These are phyloP conservation scores for Lasioglossum pauxillum DNA, from an alignment of 2,888 invertebrate species.

Conservation along the genomic window DNA sequence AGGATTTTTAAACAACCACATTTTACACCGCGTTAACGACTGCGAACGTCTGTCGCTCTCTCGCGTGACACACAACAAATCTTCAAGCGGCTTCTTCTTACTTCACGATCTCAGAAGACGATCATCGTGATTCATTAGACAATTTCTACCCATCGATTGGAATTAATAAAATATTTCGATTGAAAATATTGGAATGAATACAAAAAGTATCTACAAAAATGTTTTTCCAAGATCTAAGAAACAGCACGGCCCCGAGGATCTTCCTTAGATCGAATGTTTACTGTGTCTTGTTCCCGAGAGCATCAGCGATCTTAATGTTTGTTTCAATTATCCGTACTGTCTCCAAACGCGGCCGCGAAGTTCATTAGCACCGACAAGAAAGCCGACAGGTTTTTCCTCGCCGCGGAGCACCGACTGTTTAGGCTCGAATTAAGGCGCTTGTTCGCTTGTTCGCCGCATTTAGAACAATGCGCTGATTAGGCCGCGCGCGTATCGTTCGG, in stretches of 20 bases:
- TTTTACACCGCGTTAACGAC: no score
- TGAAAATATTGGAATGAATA: no score
- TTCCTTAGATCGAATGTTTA: no score
- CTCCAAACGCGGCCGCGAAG: conserved; percentile 35
- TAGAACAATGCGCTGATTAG: conserved; percentile 66
- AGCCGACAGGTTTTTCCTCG: conserved; percentile 19
- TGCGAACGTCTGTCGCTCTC: background rate
- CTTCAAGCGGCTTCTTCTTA: background rate
- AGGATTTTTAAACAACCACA: background rate
- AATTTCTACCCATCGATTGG: no score
- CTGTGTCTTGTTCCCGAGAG: background rate
- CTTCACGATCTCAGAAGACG: no score
- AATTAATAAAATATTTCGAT: no score
- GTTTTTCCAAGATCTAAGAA: no score
- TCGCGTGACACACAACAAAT: background rate
- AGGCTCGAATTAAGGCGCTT: conserved; percentile 30
- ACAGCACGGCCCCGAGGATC: no score
- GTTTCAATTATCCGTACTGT: background rate
- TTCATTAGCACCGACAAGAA: conserved; percentile 13
- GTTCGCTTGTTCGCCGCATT: conserved; percentile 16
- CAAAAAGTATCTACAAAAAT: no score
- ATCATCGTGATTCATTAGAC: no score
- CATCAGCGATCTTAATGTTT: background rate
- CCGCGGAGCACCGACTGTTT: conserved; percentile 3
- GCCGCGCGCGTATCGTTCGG: conserved; percentile 44